Base-by-base conservation (phyloP, 2,797 vertebrate genomes). In the Eulemur mongoz region DNA sequence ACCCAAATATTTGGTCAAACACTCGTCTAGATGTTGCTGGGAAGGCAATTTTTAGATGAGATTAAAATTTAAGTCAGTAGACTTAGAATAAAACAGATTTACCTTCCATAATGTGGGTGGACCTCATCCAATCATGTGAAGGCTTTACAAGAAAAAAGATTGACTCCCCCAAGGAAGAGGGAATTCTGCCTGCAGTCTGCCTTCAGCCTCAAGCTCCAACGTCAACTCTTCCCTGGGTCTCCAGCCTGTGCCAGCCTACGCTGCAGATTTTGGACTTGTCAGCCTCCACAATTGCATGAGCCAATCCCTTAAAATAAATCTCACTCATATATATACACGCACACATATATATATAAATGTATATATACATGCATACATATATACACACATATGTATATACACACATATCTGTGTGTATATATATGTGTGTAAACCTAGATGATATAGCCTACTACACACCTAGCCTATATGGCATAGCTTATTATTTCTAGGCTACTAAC, bases 241-340 rank as follows among this genome's bases (percentile, higher is more conserved):
- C 52, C 6, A 73, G 81, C 40, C 81, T 80, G 67, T 75, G 67
- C 85, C 67, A 45, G 30, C 75, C 87, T 59, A 20, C 4, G 48
- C 38, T 63, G 59, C 81, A 96, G 48, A 81, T 43, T 76, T 73
- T 90, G 91, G 61, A 43, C 82, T 63, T 35, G 52, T 57, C 76
- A 79, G 65, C 65, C 72, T 80, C 63, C 65, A 72, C n/a, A 59
- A 72, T 23, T 8, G 9, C 35, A 40, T 38, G 70, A 78, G 75
- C 70, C 80, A 78, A 52, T 91, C 72, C n/a, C 54, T 87, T 87
- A 93, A 87, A 93, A 73, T 93, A 65, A 93, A 38, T 22, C 43
- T n/a, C 2, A 63, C 70, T 83, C 35, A 72, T 67, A 57, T 67
- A 67, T n/a, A n/a, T 67, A 65, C 7, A 57, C 54, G 22, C 57